Conservation (phyloP, 2,888 invertebrate species). For the Drosophila cognata region DNA sequence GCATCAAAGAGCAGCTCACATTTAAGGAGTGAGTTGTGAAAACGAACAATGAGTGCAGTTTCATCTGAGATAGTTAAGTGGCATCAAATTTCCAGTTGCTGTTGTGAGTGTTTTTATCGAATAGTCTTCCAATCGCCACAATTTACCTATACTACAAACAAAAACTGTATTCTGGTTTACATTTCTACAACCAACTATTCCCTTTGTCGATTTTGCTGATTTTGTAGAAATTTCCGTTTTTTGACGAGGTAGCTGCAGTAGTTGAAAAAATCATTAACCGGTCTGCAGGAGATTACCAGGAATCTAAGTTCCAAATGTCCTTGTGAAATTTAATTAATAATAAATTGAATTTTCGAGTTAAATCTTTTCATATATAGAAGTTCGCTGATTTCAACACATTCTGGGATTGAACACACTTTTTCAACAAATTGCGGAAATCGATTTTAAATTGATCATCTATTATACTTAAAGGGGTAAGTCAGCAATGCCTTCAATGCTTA, state of each 20-base stretch:
- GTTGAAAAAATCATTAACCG: neutral
- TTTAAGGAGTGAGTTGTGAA: neutral
- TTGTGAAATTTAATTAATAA: neutral
- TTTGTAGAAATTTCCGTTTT: neutral
- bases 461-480: neutral
- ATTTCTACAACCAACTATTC: neutral
- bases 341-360: neutral
- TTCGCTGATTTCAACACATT: neutral
- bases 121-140: too few species aligned
- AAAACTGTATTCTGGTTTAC: neutral
- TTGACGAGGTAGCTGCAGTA: neutral
- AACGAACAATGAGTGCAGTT: neutral
- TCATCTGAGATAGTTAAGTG: neutral
- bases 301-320: neutral
- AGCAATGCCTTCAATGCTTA: neutral
- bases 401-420: neutral
- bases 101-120: neutral
- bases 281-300: accelerated
- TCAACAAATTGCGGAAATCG: neutral
- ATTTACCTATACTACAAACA: neutral
- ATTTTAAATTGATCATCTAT: neutral
- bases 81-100: neutral
- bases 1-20: neutral
- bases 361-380: neutral
- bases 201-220: neutral